Evolutionary conservation across 2,113 vertebrate genomes (phyloP).

Genomic region (Malaclemys terrapin): DNA sequence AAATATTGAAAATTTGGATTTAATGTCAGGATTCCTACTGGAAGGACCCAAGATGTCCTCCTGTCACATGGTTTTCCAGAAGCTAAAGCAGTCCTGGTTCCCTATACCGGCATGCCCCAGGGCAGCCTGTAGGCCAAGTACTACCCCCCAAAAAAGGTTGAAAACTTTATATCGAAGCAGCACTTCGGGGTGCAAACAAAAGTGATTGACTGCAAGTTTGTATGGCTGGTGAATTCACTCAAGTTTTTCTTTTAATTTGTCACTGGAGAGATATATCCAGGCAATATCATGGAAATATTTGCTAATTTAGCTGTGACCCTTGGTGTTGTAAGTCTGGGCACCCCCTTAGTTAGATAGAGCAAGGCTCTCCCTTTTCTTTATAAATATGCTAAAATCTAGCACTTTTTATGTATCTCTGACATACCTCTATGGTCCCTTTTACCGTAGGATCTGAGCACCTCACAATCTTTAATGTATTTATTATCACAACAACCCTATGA

Average conservation of each 20-base stretch:
- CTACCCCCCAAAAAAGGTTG: neutral
- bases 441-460: neutral
- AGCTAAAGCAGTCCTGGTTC: neutral
- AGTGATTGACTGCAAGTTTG: neutral
- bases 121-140: neutral
- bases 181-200: neutral
- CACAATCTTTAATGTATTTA: neutral
- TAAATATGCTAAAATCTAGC: neutral
- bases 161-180: neutral
- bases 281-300: neutral
- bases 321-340: neutral
- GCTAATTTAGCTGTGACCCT: neutral
- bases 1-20: neutral
- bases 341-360: neutral
- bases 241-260: neutral
- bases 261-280: neutral
- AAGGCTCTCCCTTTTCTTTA: neutral
- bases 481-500: neutral
- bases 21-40: neutral
- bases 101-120: neutral
- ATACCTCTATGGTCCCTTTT: neutral
- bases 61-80: neutral
- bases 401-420: neutral
- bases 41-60: neutral
- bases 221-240: neutral